Evolutionary conservation across 2,113 vertebrate species (phyloP).

Genomic region (Colaptes auratus): DNA sequence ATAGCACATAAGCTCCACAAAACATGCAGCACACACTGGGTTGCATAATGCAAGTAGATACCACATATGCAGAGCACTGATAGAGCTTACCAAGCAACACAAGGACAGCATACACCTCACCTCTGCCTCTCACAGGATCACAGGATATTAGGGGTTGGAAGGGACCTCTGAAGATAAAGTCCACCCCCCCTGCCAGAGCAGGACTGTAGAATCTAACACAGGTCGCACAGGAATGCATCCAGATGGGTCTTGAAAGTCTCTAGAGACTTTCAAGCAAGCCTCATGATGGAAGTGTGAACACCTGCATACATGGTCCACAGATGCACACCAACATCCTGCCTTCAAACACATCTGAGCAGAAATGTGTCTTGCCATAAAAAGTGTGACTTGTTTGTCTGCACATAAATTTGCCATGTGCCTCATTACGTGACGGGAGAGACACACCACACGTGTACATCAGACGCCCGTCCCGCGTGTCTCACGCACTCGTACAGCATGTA

Average conservation of each 20-base stretch:
- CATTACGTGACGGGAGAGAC: background rate
- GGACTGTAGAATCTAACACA: too few relatives aligned
- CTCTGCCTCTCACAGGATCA: background rate
- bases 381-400: background rate
- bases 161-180: too few relatives aligned
- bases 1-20: rapidly evolving
- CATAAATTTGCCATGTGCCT: background rate
- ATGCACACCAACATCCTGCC: background rate
- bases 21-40: rapidly evolving
- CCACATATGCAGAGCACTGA: rapidly evolving
- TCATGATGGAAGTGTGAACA: rapidly evolving
- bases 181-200: too few relatives aligned
- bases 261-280: background rate
- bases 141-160: too few relatives aligned
- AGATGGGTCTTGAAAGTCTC: too few relatives aligned
- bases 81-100: background rate
- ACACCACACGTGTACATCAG: background rate
- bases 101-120: rapidly evolving
- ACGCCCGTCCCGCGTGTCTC: background rate
- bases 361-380: background rate
- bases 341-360: background rate
- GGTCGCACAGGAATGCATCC: too few relatives aligned
- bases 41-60: rapidly evolving
- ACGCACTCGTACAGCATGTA: background rate
- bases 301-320: rapidly evolving